These are phyloP conservation scores for Coreoperca whiteheadi DNA, from an alignment of 2,113 vertebrate genomes.

Conservation along the genomic window DNA sequence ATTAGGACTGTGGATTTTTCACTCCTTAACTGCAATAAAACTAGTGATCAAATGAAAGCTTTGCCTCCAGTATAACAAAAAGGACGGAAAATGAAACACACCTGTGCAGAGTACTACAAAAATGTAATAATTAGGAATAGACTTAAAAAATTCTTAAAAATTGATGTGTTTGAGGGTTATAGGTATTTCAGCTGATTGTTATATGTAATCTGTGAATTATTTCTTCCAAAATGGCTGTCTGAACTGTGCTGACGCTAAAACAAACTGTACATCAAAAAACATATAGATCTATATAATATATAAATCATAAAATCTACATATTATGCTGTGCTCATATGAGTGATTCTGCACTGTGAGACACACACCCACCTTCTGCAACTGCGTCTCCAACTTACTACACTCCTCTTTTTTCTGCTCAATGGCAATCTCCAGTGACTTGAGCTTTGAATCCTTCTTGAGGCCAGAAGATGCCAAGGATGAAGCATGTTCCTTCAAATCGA, in stretches of 20 bases:
- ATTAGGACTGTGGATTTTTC: too few species aligned
- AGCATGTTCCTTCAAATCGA: conserved; percentile 98
- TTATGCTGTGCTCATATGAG: not conserved
- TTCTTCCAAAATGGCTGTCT: not conserved
- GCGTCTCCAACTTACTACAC: conserved; percentile 99
- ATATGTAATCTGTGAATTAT: not conserved
- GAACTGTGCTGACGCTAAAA: not conserved
- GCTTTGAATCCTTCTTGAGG: conserved; percentile 98
- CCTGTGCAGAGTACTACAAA: too few species aligned
- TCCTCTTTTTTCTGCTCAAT: conserved; percentile 99
- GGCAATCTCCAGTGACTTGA: conserved; percentile 98
- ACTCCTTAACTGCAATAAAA: not conserved
- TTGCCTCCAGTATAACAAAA: not conserved
- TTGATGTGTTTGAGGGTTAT: not conserved
- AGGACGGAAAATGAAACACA: not conserved
- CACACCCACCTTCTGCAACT: conserved; percentile 88
- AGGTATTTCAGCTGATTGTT: not conserved
- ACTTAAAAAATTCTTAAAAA: not conserved
- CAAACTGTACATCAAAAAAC: not conserved
- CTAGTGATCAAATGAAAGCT: not conserved
- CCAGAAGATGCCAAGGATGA: conserved; percentile 96
- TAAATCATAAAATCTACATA: not conserved
- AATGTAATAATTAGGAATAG: not conserved
- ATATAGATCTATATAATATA: not conserved
- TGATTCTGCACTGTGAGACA: not conserved